Evolutionary conservation across 2,888 invertebrate species (phyloP).

Genomic region (Zele albiditarsus): DNA sequence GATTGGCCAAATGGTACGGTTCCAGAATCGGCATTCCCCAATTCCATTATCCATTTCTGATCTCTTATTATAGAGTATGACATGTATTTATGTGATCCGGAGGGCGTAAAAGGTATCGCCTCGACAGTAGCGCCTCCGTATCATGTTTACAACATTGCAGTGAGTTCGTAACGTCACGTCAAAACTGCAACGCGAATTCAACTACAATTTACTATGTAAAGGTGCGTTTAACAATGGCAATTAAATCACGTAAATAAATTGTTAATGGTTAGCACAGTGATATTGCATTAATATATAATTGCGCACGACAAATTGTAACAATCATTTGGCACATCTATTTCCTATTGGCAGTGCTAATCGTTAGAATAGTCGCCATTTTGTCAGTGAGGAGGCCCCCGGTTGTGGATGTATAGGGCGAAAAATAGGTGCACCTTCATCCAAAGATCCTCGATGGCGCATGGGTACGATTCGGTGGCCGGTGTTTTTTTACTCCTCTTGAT

Average conservation of each 20-base stretch:
- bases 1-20: too few species aligned
- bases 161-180: constrained; percentile 72
- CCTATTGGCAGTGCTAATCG: constrained; percentile 67
- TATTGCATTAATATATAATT: constrained; percentile 8
- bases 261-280: constrained; percentile 33
- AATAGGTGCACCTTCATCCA: constrained; percentile 59
- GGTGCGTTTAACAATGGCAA: constrained; percentile 57
- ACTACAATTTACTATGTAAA: constrained; percentile 70
- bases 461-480: constrained; percentile 39
- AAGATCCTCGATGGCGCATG: constrained; percentile 44
- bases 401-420: constrained; percentile 61
- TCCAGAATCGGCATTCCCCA: too few species aligned
- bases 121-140: constrained; percentile 47
- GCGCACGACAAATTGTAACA: constrained; percentile 9
- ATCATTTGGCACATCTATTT: constrained; percentile 51
- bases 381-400: constrained; percentile 68
- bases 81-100: not conserved
- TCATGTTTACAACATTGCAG: constrained; percentile 70
- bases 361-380: constrained; percentile 72
- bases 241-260: constrained; percentile 15
- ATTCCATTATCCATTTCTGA: too few species aligned
- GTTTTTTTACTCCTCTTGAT: constrained; percentile 5
- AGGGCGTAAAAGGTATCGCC: constrained; percentile 8
- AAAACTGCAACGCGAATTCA: constrained; percentile 69
- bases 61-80: not conserved